Base-by-base conservation (phyloP, 2,797 vertebrate species). In the Melanogrammus aeglefinus region DNA sequence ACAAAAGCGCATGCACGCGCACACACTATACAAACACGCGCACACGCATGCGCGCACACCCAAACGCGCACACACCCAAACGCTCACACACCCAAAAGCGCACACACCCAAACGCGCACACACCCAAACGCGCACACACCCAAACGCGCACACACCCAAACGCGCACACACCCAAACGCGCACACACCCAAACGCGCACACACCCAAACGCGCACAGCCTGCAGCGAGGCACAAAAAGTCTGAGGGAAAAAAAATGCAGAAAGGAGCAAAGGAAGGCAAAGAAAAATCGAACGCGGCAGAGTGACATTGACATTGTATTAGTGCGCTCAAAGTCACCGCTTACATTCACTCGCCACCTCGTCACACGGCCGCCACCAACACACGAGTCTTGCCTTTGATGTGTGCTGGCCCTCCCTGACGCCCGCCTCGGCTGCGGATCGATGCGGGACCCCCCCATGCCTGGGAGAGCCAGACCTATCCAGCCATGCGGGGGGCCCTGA, bases 391-490 rank as follows among this genome's bases (percentile, higher is more conserved):
- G 21, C 51, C 8, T 21, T 7, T n/a, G 51, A 57, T n/a, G 51
- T 57, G 51, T 21, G 51, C 18, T n/a, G 18, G 6, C 51, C 51
- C 5, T 6, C 51, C 51, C 51, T n/a, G 51, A 57, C 51, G 51
- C 18, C 0, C 3, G 44, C 9, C 83, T 82, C 80, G 75, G 83
- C 87, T 84, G 76, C 72, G 76, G 84, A 91, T 91, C 82, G 73
- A 91, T 91, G 77, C 79, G 47, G 77, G 8, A 2, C 8, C 7
- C 27, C 8, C 7, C 27, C 24, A 75, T 47, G 80, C 82, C 82
- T 76, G 70, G 78, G 79, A 82, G 78, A 76, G 7, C 78, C 78
- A 72, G 85, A 78, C 82, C 83, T 6, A 18, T n/a, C 84, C 88
- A 89, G 83, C 81, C 80, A 21, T 82, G 87, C n/a, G 8, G 13